Percentiles rank a stretch among this genome's conserved stretches.
Evolutionary conservation across 2,888 invertebrate species (phyloP).

Genomic region (Caenorhabditis sinica): DNA sequence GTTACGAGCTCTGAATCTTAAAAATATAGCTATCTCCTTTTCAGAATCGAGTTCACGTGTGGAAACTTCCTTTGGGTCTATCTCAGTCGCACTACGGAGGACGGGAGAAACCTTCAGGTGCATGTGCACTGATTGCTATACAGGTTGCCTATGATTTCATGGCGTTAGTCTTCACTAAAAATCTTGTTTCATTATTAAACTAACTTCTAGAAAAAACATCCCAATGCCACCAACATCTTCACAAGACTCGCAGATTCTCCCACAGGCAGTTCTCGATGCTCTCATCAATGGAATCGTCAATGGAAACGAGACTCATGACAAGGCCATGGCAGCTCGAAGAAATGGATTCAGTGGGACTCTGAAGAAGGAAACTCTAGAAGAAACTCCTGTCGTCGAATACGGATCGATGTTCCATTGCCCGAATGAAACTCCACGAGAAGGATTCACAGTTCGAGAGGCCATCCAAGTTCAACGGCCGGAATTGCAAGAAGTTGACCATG

Average conservation of each 20-base stretch:
- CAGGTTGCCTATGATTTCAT: conserved; percentile 59
- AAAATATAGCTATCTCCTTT: too few species aligned
- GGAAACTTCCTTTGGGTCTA: conserved; percentile 53
- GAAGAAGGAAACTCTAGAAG: conserved; percentile 37
- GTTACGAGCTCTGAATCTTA: conserved; percentile 6
- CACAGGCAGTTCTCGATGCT: too few species aligned
- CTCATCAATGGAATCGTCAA: too few species aligned
- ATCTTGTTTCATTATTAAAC: too few species aligned
- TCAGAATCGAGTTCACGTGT: conserved; percentile 56
- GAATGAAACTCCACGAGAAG: conserved; percentile 52
- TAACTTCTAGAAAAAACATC: too few species aligned
- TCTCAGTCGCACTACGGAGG: conserved; percentile 66
- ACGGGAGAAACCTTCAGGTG: conserved; percentile 55
- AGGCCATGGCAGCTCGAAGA: too few species aligned
- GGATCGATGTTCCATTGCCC: conserved; percentile 41
- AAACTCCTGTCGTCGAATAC: neutral
- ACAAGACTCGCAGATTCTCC: too few species aligned
- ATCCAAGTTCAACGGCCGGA: conserved; percentile 62
- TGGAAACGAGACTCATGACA: too few species aligned
- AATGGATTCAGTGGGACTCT: conserved; percentile 43
- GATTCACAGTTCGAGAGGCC: conserved; percentile 63
- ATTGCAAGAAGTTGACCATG: conserved; percentile 60
- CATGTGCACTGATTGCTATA: conserved; percentile 62
- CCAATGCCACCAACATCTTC: too few species aligned
- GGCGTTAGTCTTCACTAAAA: conserved; percentile 25